Percentiles rank a stretch among this genome's conserved stretches.
phyloP scores from a whole-genome alignment of 2,113 vertebrate species.

The Ophthalmolycus amberensis region DNA sequence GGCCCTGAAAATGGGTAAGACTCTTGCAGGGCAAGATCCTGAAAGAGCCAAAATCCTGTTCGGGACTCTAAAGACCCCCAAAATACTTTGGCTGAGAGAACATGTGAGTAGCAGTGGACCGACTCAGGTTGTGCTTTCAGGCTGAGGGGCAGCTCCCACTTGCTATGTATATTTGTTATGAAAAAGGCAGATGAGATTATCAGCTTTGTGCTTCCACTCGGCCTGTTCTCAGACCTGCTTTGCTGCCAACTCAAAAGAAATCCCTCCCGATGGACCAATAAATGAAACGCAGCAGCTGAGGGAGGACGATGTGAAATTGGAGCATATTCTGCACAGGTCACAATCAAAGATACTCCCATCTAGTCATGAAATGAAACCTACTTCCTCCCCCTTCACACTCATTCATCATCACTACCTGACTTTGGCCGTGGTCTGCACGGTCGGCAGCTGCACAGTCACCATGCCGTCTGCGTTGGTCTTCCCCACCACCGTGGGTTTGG shows the following conservation, averaged over 20 bases:
- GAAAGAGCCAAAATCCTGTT: conserved; percentile 7
- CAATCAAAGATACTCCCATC: neutral
- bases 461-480: conserved; percentile 95
- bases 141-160: conserved; percentile 1
- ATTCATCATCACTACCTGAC: conserved; percentile 87
- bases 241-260: conserved; percentile 51
- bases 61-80: neutral
- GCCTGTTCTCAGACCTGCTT: conserved; percentile 40
- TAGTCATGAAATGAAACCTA: neutral
- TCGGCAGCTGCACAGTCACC: conserved; percentile 94
- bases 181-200: conserved; percentile 50
- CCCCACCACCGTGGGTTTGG: conserved; percentile 92
- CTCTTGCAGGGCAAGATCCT: neutral
- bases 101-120: neutral
- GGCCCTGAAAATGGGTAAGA: neutral
- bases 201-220: conserved; percentile 43
- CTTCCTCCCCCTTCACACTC: neutral
- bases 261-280: conserved; percentile 45
- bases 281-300: conserved; percentile 38
- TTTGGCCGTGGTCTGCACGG: conserved; percentile 90
- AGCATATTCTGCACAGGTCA: conserved; percentile 12
- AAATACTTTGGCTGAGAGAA: conserved; percentile 3
- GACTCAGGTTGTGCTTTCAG: conserved; percentile 35
- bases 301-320: conserved; percentile 31
- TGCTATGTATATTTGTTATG: conserved; percentile 44